These are phyloP conservation scores for Aviceda subcristata DNA, from an alignment of 2,113 vertebrate species.

Conservation along the genomic window DNA sequence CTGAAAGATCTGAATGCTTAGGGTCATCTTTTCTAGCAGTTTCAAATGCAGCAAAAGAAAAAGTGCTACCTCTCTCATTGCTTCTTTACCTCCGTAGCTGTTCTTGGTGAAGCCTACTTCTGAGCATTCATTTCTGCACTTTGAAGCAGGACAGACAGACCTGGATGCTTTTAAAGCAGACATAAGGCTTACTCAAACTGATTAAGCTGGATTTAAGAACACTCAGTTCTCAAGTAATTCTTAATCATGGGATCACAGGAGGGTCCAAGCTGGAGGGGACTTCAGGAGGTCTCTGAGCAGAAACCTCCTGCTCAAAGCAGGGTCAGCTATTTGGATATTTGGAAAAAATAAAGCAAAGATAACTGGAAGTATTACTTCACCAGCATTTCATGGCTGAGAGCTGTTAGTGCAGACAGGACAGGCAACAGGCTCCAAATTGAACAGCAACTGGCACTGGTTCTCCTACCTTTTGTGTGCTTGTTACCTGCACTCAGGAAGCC, in stretches of 20 bases:
- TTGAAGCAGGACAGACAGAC: background rate
- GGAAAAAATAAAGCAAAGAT: background rate
- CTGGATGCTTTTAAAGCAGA: background rate
- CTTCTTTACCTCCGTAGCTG: background rate
- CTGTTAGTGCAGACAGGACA: background rate
- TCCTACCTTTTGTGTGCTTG: background rate
- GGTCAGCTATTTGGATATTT: background rate
- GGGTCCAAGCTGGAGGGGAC: background rate
- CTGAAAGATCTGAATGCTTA: background rate
- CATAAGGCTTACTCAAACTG: background rate
- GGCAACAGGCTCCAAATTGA: background rate
- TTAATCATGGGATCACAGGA: background rate
- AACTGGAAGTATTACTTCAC: background rate
- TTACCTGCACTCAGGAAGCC: background rate
- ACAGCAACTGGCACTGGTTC: background rate
- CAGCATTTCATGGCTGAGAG: background rate
- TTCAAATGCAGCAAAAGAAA: background rate
- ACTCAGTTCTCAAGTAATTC: background rate
- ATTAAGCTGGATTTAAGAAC: background rate
- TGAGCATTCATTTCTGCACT: background rate
- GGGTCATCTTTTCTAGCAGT: background rate
- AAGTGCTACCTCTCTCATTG: background rate
- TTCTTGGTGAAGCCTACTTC: background rate
- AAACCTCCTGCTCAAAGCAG: background rate
- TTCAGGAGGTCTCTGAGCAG: background rate